Evolutionary conservation across 2,113 vertebrate genomes (phyloP).

Genomic region (Dasyurus viverrinus): DNA sequence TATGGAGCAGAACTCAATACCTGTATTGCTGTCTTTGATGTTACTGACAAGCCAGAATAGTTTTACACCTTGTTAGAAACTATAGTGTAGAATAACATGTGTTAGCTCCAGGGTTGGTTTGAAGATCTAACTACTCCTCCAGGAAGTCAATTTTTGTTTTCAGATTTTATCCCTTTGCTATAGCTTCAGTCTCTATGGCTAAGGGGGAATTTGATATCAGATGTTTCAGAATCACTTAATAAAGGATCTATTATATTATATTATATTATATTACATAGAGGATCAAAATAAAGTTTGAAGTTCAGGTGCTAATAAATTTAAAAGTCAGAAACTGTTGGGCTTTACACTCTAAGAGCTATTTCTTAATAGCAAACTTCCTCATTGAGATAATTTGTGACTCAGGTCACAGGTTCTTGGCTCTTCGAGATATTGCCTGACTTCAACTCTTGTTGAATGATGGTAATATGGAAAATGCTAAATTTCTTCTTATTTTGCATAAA

Average conservation of each 20-base stretch:
- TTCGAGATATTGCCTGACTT: not conserved
- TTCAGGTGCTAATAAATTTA: not conserved
- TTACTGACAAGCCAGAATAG: not conserved
- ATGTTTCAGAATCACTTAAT: not conserved
- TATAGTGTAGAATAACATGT: not conserved
- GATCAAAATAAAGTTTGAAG: not conserved
- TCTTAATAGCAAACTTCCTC: not conserved
- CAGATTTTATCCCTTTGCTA: not conserved
- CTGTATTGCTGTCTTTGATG: not conserved
- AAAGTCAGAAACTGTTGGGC: not conserved
- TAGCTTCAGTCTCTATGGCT: not conserved
- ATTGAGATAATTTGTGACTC: not conserved
- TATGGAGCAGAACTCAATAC: not conserved
- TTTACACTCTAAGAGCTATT: not conserved
- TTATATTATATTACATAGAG: no score
- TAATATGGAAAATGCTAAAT: not conserved
- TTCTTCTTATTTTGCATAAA: not conserved
- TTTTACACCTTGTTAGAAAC: not conserved
- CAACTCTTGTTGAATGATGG: not conserved
- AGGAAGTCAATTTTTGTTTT: not conserved
- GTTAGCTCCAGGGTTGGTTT: not conserved
- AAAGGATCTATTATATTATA: not conserved
- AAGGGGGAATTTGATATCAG: not conserved
- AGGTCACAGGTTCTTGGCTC: not conserved
- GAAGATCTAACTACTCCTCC: not conserved